Evolutionary conservation across 2,797 vertebrate genomes (phyloP).

Genomic region (Rhincodon typus): DNA sequence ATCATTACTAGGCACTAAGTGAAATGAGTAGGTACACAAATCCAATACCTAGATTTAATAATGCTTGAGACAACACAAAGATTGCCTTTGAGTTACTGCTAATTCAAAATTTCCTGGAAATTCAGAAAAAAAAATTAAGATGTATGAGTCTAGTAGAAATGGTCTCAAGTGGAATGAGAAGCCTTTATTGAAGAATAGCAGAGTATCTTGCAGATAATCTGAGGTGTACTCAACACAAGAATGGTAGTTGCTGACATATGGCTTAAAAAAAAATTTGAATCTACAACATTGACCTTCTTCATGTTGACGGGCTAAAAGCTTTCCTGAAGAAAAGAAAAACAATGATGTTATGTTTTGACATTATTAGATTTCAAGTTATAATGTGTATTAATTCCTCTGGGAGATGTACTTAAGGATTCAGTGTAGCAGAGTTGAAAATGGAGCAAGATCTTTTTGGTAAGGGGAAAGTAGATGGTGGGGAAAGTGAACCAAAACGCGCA

Average conservation of each 20-base stretch:
- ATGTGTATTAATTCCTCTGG: not conserved
- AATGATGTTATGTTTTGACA: not conserved
- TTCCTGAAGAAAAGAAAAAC: not conserved
- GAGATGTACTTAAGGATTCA: not conserved
- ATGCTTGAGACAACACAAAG: not conserved
- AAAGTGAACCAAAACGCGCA: not conserved
- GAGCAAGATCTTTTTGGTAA: not conserved
- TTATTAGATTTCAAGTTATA: not conserved
- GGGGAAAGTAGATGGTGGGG: not conserved
- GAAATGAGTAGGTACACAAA: not conserved
- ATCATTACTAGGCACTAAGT: not conserved
- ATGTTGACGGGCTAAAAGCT: not conserved
- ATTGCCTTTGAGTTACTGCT: not conserved
- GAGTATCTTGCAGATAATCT: not conserved
- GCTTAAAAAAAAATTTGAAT: not conserved
- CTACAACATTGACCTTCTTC: not conserved
- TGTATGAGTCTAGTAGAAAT: not conserved
- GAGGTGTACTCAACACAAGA: not conserved
- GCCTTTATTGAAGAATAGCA: not conserved
- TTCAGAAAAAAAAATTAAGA: not conserved
- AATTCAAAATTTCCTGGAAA: not conserved
- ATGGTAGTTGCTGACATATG: not conserved
- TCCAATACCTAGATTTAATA: not conserved
- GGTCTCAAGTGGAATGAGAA: not conserved
- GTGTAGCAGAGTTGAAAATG: not conserved